A percentile compares a stretch with the other conserved stretches of the same genome.
Evolutionary conservation across 2,888 invertebrate genomes (phyloP).

Genomic region (Tetragonula carbonaria): DNA sequence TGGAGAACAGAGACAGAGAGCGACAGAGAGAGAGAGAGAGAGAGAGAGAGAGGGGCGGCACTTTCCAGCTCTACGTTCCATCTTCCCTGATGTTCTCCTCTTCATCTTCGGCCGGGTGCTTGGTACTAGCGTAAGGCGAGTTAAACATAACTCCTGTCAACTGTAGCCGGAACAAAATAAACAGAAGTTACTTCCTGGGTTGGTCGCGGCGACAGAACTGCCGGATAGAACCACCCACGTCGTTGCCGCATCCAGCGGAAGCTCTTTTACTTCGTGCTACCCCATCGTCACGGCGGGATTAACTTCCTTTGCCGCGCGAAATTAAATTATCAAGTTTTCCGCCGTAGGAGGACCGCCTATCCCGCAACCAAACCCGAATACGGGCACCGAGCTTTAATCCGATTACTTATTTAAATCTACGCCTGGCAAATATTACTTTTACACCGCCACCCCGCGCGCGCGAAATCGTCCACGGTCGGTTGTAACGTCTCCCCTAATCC

Average conservation of each 20-base stretch:
- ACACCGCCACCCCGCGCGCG: slow-evolving; percentile 5
- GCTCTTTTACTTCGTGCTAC: slow-evolving; percentile 54
- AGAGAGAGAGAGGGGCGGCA: background rate
- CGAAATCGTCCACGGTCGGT: slow-evolving; percentile 8
- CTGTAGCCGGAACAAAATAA: slow-evolving; percentile 69
- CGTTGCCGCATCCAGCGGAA: slow-evolving; percentile 45
- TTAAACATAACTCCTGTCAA: slow-evolving; percentile 72
- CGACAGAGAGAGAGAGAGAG: background rate
- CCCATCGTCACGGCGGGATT: slow-evolving; percentile 69
- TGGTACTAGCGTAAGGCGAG: slow-evolving; percentile 55
- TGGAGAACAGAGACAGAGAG: slow-evolving; percentile 7
- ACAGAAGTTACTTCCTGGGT: slow-evolving; percentile 69
- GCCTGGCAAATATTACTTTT: slow-evolving; percentile 59
- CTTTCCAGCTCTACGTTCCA: slow-evolving; percentile 23
- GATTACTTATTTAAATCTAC: slow-evolving; percentile 72
- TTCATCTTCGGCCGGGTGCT: slow-evolving; percentile 32
- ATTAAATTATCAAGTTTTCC: slow-evolving; percentile 76
- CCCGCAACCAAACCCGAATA: slow-evolving; percentile 51
- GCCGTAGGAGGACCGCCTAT: slow-evolving; percentile 28
- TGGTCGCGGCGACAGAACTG: slow-evolving; percentile 56
- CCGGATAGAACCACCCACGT: slow-evolving; percentile 45
- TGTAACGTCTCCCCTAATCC: slow-evolving; percentile 27
- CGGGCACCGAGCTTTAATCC: slow-evolving; percentile 61
- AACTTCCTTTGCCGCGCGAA: slow-evolving; percentile 74
- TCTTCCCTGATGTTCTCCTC: slow-evolving; percentile 42